Base-by-base conservation (phyloP, 1,140 invertebrate genomes). In the Psilanteris sp. region DNA sequence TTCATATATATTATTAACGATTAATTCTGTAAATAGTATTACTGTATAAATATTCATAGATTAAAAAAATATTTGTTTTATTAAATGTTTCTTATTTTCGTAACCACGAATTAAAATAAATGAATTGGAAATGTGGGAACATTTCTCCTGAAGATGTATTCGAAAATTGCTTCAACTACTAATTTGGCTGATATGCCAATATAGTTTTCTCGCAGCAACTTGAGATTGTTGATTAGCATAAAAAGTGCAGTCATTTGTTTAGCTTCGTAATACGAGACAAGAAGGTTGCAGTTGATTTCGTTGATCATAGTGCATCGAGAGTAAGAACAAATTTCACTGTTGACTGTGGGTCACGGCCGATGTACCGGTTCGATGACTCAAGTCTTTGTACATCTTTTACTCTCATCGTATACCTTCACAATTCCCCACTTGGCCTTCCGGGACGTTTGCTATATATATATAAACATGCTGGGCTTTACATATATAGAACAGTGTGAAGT, bases 351-450 rank as follows among this genome's bases (percentile, higher is more conserved):
- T 74, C 70, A 74, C 61, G 70, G 70, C 61, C 70, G 70, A 11
- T 48, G 54, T 74, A 74, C 71, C 61, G 61, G 61, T 74, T 74
- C 71, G 71, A 74, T 74, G 71, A 74, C 71, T 74, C 44, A 52
- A 73, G 71, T 73, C 71, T 74, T 66, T 74, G 71, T 61, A 39
- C 71, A 74, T 74, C 71, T 74, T 74, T 67, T 67, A 67, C 71
- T 67, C 54, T 67, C 71, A 67, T 74, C 71, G 71, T 52, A 46
- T 13, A 74, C 71, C 61, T 74, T 74, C 71, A 74, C 71, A 67
- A 67, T 52, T 74, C 71, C 71, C 71, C 71, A 61, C 71, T 74
- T 67, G 46, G 71, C 32, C 61, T 74, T 74, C 71, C 61, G 71
- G 61, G 18, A 55, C 71, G 67, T 48, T 74, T 61, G 37, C 71